Evolutionary conservation across 1,140 invertebrate genomes (phyloP).

Genomic region (Leptinotarsa texana): DNA sequence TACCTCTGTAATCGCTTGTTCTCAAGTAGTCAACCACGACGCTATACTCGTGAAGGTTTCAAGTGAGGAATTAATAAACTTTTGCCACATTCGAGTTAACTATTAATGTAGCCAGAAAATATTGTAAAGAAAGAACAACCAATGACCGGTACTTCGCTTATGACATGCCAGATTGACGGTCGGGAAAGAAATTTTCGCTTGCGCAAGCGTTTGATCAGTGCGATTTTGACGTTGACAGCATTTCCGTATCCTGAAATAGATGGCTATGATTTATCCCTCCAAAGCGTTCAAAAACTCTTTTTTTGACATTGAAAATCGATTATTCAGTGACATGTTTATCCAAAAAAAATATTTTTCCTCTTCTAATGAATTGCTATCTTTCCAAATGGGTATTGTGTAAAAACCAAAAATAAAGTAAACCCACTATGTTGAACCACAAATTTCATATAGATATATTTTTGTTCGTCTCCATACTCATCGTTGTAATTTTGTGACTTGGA

Average conservation of each 20-base stretch:
- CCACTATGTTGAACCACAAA: too few relatives aligned
- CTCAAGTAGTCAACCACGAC: conserved; percentile 42
- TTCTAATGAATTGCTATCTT: too few relatives aligned
- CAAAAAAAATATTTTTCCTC: too few relatives aligned
- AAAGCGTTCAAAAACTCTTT: too few relatives aligned
- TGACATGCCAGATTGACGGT: conserved; percentile 13
- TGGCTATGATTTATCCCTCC: too few relatives aligned
- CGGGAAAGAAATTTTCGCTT: not conserved
- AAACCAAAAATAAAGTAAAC: too few relatives aligned
- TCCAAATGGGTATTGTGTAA: too few relatives aligned
- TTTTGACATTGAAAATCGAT: too few relatives aligned
- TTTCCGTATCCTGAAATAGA: not conserved
- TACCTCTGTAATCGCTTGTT: conserved; percentile 31
- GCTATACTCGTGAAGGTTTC: conserved; percentile 28
- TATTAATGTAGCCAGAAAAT: conserved; percentile 24
- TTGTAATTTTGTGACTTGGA: too few relatives aligned
- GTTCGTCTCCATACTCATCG: too few relatives aligned
- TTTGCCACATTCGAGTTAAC: conserved; percentile 40
- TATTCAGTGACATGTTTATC: too few relatives aligned
- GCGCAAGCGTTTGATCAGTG: not conserved
- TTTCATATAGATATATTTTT: too few relatives aligned
- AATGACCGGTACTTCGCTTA: conserved; percentile 34
- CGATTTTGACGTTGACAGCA: not conserved
- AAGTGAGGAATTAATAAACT: conserved; percentile 23
- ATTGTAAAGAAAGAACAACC: conserved; percentile 22